phyloP scores from a whole-genome alignment of 2,888 invertebrate genomes.

The Hypercompe scribonia region DNA sequence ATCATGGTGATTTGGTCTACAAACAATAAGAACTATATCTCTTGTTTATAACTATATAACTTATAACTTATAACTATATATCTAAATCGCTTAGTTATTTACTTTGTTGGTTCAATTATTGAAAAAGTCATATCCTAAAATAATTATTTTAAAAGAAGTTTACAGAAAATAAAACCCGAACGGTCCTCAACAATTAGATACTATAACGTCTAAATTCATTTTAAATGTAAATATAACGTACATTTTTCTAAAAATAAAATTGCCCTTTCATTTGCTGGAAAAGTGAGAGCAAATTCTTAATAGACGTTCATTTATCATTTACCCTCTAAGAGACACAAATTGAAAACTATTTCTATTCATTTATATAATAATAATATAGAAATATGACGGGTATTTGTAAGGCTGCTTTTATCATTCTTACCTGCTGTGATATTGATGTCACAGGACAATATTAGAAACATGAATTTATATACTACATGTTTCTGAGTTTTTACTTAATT shows the following conservation, averaged over 20 bases:
- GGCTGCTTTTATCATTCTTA: conserved; percentile 19
- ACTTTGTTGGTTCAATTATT: neutral
- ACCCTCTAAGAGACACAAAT: conserved; percentile 26
- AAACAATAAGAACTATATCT: too few relatives aligned
- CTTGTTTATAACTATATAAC: too few relatives aligned
- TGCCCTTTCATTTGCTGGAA: neutral
- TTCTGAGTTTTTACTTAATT: neutral
- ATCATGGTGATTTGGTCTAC: too few relatives aligned
- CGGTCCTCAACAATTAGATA: neutral
- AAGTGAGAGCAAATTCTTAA: neutral
- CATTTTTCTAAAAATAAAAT: neutral
- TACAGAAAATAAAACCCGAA: neutral
- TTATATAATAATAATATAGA: conserved; percentile 22
- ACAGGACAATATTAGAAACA: neutral
- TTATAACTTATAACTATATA: too few relatives aligned
- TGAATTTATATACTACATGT: neutral
- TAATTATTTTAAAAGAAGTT: neutral
- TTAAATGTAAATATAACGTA: too few relatives aligned
- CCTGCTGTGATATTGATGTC: neutral
- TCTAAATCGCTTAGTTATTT: too few relatives aligned
- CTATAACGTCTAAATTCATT: neutral
- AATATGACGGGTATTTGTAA: conserved; percentile 21
- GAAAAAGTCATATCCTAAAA: neutral
- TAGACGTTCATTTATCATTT: neutral
- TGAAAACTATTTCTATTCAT: conserved; percentile 21